Base-by-base conservation (phyloP, 2,797 vertebrate genomes). In the Cichlasoma orientale region DNA sequence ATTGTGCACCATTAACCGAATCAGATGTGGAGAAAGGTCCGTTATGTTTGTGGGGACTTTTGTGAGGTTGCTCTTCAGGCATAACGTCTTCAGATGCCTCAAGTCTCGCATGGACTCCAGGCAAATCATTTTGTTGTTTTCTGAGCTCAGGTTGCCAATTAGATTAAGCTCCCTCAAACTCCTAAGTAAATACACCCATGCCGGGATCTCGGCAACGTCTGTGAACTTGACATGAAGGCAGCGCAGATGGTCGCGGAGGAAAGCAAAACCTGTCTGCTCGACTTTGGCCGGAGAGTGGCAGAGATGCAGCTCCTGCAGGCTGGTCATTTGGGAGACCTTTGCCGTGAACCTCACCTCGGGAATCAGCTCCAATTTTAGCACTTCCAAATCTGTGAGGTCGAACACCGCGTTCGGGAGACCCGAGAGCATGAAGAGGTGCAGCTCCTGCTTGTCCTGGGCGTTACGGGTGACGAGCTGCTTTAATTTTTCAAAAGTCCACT, bases 181-280 rank as follows among this genome's bases (percentile, higher is more conserved):
- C 94, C 96, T 97, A 81, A 99, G 95, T 92, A 99, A 86, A 87
- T 99, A 99, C 41, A 99, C 97, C 98, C 98, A 99, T 0, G 95
- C 89, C 4, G 98, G 98, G 79, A 99, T 99, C 94, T 99, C 98
- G 1, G 97, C 97, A 4, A 99, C 96, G 4, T 99, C 98, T 0
- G 97, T 99, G 95, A 99, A 99, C 90, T 99, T 99, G 82, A 99
- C 97, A 1, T 99, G 97, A 93, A 99, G 97, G 95, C 97, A 97
- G 90, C 96, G 95, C 71, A 99, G 96, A 93, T 98, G 96, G 90
- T 99, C 98, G 0, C 97, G 97, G 25, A 99, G 97, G 89, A 99
- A 99, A 86, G 96, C 97, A 71, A 99, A 98, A 21, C 97, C 98
- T 0, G 97, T 97, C 91, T 98, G 97, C 85, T 99, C 97, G 0